Evolutionary conservation across 2,797 vertebrate species (phyloP), one percentile per base, ranked within the genome.

Genomic region (Notolabrus celidotus): DNA sequence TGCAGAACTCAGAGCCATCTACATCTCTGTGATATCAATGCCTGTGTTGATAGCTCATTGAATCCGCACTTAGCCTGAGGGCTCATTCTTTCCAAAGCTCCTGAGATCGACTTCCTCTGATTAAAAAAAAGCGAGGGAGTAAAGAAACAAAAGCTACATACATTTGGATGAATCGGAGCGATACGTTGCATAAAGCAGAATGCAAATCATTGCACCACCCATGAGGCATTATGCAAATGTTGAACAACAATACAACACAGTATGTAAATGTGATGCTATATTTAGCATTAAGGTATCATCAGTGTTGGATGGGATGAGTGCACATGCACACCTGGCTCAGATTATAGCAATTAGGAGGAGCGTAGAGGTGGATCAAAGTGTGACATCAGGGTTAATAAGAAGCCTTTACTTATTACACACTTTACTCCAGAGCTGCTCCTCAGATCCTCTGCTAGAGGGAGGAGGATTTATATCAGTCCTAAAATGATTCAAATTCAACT

Each of bases 241-340:
- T 34, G 45, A 73, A 63, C 38, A 43, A 62, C 49, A 63, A 59
- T 70, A 56, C 38, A 70, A 73, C 54, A 64, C 45, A 36, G n/a
- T 51, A 68, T 82, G 75, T 49, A 66, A 77, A 79, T 79, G 42
- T 0, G 42, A 22, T 50, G 36, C 41, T 77, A 60, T 73, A 67
- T 67, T 79, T 71, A 63, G 69, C n/a, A 0, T 34, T 1, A 15
- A 54, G 61, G 25, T 25, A 29, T 51, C n/a, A 57, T 61, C 67
- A 49, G 46, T 10, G 63, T 39, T 71, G 27, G 67, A 25, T n/a
- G 19, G 34, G 51, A 19, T 22, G 43, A 56, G 50, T 16, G 31
- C 9, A 4, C 25, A 14, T 31, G n/a, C 34, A 49, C 47, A 53
- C 10, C 25, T 57, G 16, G 20, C 16, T 33, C n/a, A 20, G 23